These are phyloP conservation scores for Tetragnatha montana DNA, from an alignment of 2,888 invertebrate species.

Conservation along the genomic window DNA sequence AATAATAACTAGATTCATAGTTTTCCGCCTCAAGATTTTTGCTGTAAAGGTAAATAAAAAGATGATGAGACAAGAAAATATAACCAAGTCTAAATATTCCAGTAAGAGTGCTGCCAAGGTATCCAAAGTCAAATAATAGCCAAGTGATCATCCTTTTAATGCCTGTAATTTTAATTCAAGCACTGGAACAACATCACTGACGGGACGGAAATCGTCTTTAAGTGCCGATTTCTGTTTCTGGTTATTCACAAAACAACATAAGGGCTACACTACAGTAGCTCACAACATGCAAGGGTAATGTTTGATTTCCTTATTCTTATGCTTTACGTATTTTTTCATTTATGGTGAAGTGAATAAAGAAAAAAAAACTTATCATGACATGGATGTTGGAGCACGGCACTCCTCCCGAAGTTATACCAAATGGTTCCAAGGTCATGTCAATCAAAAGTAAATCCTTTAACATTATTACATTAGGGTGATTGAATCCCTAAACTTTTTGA, in stretches of 20 bases:
- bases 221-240: conserved; percentile 15
- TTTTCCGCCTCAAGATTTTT: too few relatives aligned
- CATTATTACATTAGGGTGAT: conserved; percentile 21
- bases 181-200: too few relatives aligned
- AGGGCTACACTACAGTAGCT: conserved; percentile 18
- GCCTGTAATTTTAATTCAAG: too few relatives aligned
- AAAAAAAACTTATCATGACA: conserved; percentile 2
- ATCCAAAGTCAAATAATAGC: too few relatives aligned
- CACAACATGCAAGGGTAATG: conserved; percentile 44
- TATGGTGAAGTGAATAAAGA: neutral
- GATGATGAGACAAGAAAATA: too few relatives aligned
- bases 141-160: too few relatives aligned
- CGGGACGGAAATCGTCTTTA: conserved; percentile 18
- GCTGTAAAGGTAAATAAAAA: too few relatives aligned
- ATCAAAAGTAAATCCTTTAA: neutral
- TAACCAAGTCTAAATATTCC: too few relatives aligned
- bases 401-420: conserved; percentile 6
- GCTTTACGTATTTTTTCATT: neutral
- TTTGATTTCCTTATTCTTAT: neutral
- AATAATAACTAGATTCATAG: too few relatives aligned
- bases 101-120: too few relatives aligned
- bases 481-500: conserved; percentile 48
- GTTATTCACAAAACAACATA: conserved; percentile 13
- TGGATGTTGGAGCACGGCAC: conserved; percentile 11
- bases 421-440: conserved; percentile 21